Evolutionary conservation across 2,797 vertebrate genomes (phyloP).

Genomic region (Myiothlypis chrysogaster): DNA sequence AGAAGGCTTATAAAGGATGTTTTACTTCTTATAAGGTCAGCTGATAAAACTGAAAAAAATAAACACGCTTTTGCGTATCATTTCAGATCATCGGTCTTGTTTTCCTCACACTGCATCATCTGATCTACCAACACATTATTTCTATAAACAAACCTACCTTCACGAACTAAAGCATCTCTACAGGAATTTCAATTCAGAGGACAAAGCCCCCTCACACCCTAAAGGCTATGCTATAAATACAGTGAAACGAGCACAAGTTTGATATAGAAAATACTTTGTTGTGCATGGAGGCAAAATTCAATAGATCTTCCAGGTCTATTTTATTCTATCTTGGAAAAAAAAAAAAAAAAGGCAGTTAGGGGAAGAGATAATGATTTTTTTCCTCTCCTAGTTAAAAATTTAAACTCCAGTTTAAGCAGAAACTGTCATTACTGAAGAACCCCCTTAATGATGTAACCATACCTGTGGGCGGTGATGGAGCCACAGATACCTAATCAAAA

Average conservation of each 20-base stretch:
- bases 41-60: neutral
- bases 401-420: neutral
- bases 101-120: neutral
- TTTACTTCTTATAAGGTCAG: neutral
- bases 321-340: neutral
- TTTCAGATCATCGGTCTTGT: neutral
- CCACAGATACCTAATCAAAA: conserved; percentile 11
- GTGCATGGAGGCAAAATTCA: neutral
- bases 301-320: neutral
- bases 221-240: neutral
- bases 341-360: neutral
- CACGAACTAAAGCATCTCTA: neutral
- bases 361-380: neutral
- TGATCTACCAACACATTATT: neutral
- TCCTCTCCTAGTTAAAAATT: neutral
- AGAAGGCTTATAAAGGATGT: neutral
- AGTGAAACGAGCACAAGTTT: accelerated
- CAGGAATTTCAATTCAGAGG: neutral
- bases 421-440: neutral
- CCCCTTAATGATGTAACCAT: neutral
- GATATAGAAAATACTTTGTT: neutral
- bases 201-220: neutral
- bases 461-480: neutral
- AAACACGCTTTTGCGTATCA: neutral
- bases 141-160: neutral